A percentile compares a stretch with the other conserved stretches of the same genome.
These are phyloP conservation scores for Pipistrellus pipistrellus DNA, from an alignment of 2,797 vertebrate genomes.

Conservation along the genomic window DNA sequence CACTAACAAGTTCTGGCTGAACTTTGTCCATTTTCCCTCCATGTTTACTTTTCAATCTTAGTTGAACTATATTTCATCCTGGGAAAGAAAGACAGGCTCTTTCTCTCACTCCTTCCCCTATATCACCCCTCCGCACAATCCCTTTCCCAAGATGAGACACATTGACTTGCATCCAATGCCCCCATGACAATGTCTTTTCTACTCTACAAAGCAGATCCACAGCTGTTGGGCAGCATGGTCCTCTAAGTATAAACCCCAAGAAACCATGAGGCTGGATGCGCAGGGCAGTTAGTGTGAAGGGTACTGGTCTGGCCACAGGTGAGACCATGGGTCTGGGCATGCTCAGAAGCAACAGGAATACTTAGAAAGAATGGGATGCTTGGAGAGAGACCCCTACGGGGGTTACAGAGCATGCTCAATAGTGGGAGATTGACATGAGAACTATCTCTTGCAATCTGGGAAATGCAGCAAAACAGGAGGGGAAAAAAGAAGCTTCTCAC, in stretches of 20 bases:
- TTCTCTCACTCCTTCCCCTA: background rate
- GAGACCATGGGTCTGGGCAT: background rate
- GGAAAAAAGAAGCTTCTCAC: background rate
- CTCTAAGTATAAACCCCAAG: background rate
- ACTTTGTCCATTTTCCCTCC: background rate
- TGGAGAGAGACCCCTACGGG: background rate
- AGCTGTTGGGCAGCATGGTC: no score
- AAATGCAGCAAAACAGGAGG: background rate
- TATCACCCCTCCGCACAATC: background rate
- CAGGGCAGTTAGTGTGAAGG: background rate
- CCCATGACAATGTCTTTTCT: background rate
- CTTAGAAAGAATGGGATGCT: rapidly evolving
- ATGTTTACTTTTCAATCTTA: background rate
- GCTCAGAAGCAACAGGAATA: background rate
- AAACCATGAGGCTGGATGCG: background rate
- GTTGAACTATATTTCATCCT: background rate
- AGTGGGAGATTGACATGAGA: background rate
- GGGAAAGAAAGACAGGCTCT: background rate
- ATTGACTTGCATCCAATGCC: background rate
- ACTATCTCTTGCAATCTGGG: background rate
- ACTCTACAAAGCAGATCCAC: background rate
- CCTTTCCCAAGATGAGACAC: background rate
- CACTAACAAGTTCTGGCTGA: background rate
- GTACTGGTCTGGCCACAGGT: background rate
- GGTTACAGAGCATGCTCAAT: no score